phyloP scores from a whole-genome alignment of 2,888 invertebrate species.

The Leptogaster cylindrica region DNA sequence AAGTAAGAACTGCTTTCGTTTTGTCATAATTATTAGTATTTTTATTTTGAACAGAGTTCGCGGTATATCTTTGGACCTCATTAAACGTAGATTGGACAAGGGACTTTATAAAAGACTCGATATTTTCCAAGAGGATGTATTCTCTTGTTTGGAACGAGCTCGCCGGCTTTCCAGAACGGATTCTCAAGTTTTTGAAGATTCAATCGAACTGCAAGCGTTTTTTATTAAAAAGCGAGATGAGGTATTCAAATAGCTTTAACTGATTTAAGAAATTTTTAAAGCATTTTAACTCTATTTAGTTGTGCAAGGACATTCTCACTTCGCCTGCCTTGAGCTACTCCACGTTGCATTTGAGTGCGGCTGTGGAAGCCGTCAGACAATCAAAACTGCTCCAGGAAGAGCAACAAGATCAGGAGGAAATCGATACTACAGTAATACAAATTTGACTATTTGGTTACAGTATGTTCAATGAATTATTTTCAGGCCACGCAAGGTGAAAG shows the following conservation, averaged over 20 bases:
- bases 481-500: constrained; percentile 64
- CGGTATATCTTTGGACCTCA: constrained; percentile 88
- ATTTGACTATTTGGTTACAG: background rate
- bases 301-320: constrained; percentile 80
- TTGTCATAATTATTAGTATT: background rate
- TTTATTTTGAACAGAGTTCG: constrained; percentile 66
- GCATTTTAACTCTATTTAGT: constrained; percentile 52
- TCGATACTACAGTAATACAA: constrained; percentile 62
- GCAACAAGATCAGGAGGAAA: constrained; percentile 76
- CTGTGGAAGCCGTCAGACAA: constrained; percentile 77
- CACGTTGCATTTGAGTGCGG: constrained; percentile 74
- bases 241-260: constrained; percentile 40
- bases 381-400: constrained; percentile 79
- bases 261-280: background rate
- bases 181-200: constrained; percentile 95
- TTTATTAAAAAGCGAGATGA: constrained; percentile 80
- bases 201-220: constrained; percentile 89
- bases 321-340: constrained; percentile 88
- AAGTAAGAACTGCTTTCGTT: constrained; percentile 62
- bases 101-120: constrained; percentile 93
- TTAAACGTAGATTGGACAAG: constrained; percentile 90
- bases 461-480: background rate
- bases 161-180: constrained; percentile 87
- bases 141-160: constrained; percentile 89
- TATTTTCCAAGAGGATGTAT: constrained; percentile 95